phyloP scores from a whole-genome alignment of 2,888 invertebrate genomes.

The Phytoseiulus persimilis region DNA sequence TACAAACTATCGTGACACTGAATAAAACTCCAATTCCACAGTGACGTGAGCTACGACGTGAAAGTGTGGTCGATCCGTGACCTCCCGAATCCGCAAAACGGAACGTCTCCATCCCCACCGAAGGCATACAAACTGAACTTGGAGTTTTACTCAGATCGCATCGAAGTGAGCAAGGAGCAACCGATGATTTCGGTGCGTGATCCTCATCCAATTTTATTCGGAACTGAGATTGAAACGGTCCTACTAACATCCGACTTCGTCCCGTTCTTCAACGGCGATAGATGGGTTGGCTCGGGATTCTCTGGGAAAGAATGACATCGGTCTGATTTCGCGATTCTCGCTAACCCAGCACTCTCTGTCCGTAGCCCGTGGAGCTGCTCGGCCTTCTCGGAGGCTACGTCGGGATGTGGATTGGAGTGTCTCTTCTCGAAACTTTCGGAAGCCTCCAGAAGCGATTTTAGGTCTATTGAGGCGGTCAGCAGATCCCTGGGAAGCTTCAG shows the following conservation, averaged over 20 bases:
- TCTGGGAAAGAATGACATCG: too few relatives aligned
- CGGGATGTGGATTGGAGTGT: slow-evolving; percentile 34
- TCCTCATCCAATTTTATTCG: not conserved
- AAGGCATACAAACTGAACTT: not conserved
- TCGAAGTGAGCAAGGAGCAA: slow-evolving; percentile 31
- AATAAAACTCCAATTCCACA: not conserved
- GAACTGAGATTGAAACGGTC: too few relatives aligned
- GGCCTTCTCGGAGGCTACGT: slow-evolving; percentile 7
- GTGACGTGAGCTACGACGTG: slow-evolving; percentile 13
- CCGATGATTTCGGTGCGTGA: not conserved
- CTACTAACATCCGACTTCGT: too few relatives aligned
- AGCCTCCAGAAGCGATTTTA: not conserved
- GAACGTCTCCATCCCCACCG: not conserved
- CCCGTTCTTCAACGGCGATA: too few relatives aligned
- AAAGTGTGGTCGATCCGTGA: slow-evolving; percentile 19
- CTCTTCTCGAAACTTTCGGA: slow-evolving; percentile 20
- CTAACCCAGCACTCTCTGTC: not conserved
- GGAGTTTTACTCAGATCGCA: slow-evolving; percentile 32
- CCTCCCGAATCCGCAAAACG: not conserved
- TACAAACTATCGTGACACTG: too few relatives aligned
- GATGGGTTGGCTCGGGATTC: too few relatives aligned
- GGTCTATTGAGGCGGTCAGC: not conserved
- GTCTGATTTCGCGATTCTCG: too few relatives aligned
- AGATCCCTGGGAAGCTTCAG: too few relatives aligned
- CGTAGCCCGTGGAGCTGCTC: slow-evolving; percentile 12